Base-by-base conservation (phyloP, 37 sponge, comb jelly and placozoan genomes). In the Spongilla lacustris region DNA sequence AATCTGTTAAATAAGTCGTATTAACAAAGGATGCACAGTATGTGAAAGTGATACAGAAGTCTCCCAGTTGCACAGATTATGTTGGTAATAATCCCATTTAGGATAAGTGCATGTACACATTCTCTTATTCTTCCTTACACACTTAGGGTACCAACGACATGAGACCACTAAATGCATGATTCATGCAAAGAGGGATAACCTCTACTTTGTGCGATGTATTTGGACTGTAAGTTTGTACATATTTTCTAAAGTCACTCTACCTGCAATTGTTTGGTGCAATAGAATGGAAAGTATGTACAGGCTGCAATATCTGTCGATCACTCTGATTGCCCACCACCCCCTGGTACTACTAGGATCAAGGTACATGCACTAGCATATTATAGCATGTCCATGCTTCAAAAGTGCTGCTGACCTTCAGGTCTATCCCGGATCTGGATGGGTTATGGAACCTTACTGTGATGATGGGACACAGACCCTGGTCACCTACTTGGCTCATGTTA, bases 401-500 rank as follows among this genome's bases (percentile, higher is more conserved):
- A 17, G 1, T 46, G 46, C 46, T 10, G 8, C 8, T 3, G 23
- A 71, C 38, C 27, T 89, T 23, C 33, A 92, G 92, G 21, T 92
- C 1, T 36, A 71, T 31, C 81, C 79, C 14, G 92, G 92, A 1
- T 69, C 84, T 38, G 92, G 92, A 25, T 92, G 88, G 92, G 85
- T 92, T 5, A 71, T 92, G 48, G 89, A 92, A 50, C 89, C 89
- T 22, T 92, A 84, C 71, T 46, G 26, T 21, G 81, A 49, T 3
- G 74, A 80, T 50, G 71, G 32, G 14, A 80, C 76, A 36, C 83
- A 50, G 34, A 84, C 92, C 34, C 75, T 92, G 3, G 84, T 89
- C 67, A 83, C 66, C 29, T 89, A 83, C 70, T 5, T 89, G 29
- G 89, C 74, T 72, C 50, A 89, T 83, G 89, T 89, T 67, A 34